These are phyloP conservation scores for Formica aserva DNA, from an alignment of 2,888 invertebrate genomes.

Conservation along the genomic window DNA sequence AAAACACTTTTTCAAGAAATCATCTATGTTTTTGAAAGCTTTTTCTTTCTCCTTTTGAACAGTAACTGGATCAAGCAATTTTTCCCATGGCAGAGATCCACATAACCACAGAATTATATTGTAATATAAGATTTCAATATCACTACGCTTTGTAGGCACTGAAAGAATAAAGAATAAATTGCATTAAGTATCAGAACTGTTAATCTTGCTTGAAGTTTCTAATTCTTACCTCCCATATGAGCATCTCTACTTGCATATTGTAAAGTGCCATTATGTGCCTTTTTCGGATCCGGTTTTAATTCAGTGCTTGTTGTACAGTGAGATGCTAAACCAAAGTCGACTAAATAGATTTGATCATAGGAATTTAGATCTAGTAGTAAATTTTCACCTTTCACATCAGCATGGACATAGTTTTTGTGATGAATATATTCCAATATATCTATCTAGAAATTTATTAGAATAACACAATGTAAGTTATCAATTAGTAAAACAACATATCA, in stretches of 20 bases:
- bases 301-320: slow-evolving; percentile 91
- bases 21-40: slow-evolving; percentile 88
- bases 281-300: slow-evolving; percentile 95
- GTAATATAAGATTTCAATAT: slow-evolving; percentile 97
- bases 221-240: slow-evolving; percentile 90
- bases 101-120: slow-evolving; percentile 97
- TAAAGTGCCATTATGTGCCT: slow-evolving; percentile 98
- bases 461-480: neutral
- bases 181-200: slow-evolving; percentile 81
- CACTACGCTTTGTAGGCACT: slow-evolving; percentile 95
- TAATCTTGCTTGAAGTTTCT: neutral
- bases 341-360: slow-evolving; percentile 92
- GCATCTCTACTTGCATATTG: slow-evolving; percentile 99
- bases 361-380: slow-evolving; percentile 92
- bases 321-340: slow-evolving; percentile 97
- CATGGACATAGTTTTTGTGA: slow-evolving; percentile 95
- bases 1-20: slow-evolving; percentile 86
- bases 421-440: slow-evolving; percentile 98
- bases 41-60: slow-evolving; percentile 91
- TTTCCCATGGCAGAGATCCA: slow-evolving; percentile 94
- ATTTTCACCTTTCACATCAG: slow-evolving; percentile 98
- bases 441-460: slow-evolving; percentile 87
- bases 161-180: slow-evolving; percentile 70
- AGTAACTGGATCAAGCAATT: slow-evolving; percentile 87
- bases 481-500: neutral